These are phyloP conservation scores for Yponomeuta plumbellus DNA, from an alignment of 2,888 invertebrate genomes.

Conservation along the genomic window DNA sequence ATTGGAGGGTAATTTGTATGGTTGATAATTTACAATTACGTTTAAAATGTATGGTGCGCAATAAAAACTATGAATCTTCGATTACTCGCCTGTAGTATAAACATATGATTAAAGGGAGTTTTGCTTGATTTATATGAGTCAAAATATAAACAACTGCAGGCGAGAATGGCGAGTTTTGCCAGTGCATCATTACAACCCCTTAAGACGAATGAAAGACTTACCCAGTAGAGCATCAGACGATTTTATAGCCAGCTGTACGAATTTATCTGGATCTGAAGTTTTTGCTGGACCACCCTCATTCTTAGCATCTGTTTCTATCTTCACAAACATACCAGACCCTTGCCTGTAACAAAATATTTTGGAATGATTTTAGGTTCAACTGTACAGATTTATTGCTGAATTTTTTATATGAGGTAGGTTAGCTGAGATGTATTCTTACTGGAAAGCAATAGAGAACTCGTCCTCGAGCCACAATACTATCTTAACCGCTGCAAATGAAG, in stretches of 20 bases:
- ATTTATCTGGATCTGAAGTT: conserved; percentile 85
- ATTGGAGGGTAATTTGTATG: no score
- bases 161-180: no score
- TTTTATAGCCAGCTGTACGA: conserved; percentile 82
- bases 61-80: no score
- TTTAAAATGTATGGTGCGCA: no score
- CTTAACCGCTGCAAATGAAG: conserved; percentile 89
- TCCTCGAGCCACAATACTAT: conserved; percentile 92
- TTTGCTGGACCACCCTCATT: conserved; percentile 79
- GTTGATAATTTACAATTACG: no score
- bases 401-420: no score
- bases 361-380: not conserved
- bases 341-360: conserved; percentile 42
- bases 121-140: no score
- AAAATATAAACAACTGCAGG: no score
- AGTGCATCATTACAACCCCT: no score
- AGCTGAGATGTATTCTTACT: conserved; percentile 48
- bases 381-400: not conserved
- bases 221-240: conserved; percentile 83
- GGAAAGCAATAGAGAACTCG: conserved; percentile 86
- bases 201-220: conserved; percentile 34
- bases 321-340: conserved; percentile 66
- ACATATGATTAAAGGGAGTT: no score
- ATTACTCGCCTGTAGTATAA: no score
- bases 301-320: conserved; percentile 52